These are phyloP conservation scores for Sciurus vulgaris DNA, from an alignment of 2,797 vertebrate genomes.

Conservation along the genomic window DNA sequence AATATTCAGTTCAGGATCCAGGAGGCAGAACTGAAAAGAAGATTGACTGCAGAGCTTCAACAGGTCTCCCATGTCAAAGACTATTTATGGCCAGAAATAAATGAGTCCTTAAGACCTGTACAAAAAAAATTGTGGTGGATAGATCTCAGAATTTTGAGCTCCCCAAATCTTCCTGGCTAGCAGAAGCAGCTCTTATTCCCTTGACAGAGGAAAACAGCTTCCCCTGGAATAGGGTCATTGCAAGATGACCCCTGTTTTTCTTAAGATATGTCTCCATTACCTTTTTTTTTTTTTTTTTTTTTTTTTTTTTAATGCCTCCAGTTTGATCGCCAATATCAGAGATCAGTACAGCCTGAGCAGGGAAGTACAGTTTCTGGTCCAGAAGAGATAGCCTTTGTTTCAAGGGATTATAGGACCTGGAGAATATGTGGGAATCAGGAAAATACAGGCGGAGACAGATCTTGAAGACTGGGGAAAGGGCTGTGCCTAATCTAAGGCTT, in stretches of 20 bases:
- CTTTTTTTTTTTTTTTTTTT: neutral
- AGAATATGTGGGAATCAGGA: neutral
- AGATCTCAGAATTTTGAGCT: neutral
- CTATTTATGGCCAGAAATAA: conserved; percentile 8
- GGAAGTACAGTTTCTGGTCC: neutral
- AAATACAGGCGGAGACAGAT: neutral
- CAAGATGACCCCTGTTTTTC: neutral
- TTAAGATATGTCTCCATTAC: neutral
- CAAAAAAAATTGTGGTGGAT: neutral
- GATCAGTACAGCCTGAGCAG: neutral
- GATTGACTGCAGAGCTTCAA: neutral
- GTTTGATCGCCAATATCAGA: neutral
- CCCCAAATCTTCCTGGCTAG: neutral
- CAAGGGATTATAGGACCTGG: neutral
- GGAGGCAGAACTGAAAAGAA: neutral
- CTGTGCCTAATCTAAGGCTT: neutral
- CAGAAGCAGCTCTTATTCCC: neutral
- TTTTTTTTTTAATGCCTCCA: neutral
- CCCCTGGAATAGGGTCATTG: neutral
- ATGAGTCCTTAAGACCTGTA: neutral
- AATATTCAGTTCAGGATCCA: neutral
- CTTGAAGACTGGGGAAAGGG: neutral
- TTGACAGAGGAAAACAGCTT: neutral
- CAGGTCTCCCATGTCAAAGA: neutral
- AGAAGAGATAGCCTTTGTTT: neutral